These are phyloP conservation scores for Euborellia annulipes DNA, from an alignment of 1,140 invertebrate genomes.

Conservation along the genomic window DNA sequence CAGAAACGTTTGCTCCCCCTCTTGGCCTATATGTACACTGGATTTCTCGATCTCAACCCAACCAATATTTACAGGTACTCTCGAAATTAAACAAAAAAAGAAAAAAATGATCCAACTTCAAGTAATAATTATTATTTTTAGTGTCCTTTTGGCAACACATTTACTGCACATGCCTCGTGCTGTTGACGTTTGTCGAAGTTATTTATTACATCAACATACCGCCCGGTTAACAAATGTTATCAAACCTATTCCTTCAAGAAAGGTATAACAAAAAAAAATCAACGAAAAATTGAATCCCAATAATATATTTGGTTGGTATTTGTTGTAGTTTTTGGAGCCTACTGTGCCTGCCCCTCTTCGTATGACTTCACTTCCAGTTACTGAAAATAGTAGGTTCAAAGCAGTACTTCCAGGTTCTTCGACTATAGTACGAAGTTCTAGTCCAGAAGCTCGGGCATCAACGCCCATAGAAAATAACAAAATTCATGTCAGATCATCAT, in stretches of 20 bases:
- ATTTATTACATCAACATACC: background rate
- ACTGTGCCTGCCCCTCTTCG: constrained; percentile 18
- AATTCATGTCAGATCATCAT: no score
- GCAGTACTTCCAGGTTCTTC: background rate
- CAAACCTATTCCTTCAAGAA: constrained; percentile 31
- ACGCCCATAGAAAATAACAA: no score
- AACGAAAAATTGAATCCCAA: no score
- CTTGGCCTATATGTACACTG: constrained; percentile 62
- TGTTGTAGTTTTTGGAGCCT: constrained; percentile 12
- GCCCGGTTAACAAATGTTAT: constrained; percentile 20
- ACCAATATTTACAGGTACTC: constrained; percentile 46
- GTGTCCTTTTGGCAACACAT: constrained; percentile 53
- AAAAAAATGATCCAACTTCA: background rate
- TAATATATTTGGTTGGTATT: no score
- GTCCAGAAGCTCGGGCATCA: no score
- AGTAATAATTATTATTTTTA: background rate
- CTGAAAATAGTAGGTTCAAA: background rate
- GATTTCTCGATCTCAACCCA: constrained; percentile 47
- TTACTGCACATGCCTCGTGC: constrained; percentile 58
- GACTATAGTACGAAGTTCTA: no score
- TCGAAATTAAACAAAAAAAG: background rate
- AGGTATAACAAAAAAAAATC: constrained; percentile 13
- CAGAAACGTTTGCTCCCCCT: constrained; percentile 54
- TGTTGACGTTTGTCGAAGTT: constrained; percentile 42
- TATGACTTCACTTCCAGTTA: background rate